Evolutionary conservation across 2,888 invertebrate species (phyloP).

Genomic region (Limnephilus marmoratus): DNA sequence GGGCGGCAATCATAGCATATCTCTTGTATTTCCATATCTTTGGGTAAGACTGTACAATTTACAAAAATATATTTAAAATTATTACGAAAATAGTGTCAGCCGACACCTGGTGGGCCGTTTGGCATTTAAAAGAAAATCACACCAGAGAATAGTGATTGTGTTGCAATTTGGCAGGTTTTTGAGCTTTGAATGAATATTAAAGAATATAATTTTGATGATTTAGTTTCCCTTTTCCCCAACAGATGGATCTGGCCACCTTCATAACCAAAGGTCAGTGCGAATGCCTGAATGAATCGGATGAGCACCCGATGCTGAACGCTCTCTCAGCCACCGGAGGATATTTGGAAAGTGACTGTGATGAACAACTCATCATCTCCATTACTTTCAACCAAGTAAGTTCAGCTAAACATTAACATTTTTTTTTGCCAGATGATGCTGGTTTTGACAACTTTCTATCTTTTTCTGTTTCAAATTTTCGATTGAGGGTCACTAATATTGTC

Average conservation of each 20-base stretch:
- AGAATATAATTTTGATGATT: neutral
- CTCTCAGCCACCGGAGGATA: slow-evolving; percentile 82
- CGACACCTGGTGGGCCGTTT: too few relatives aligned
- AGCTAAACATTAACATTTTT: neutral
- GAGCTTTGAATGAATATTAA: neutral
- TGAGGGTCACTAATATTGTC: too few relatives aligned
- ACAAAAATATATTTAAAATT: too few relatives aligned
- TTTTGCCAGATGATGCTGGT: too few relatives aligned
- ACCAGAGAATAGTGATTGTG: neutral
- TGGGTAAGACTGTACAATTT: too few relatives aligned
- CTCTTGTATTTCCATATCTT: too few relatives aligned
- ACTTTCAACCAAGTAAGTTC: slow-evolving; percentile 84
- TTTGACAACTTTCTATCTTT: neutral
- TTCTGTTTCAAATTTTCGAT: too few relatives aligned
- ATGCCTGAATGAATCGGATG: slow-evolving; percentile 96
- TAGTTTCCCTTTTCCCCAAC: slow-evolving; percentile 68
- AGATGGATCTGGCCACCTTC: slow-evolving; percentile 94
- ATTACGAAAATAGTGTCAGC: too few relatives aligned
- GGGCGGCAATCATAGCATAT: too few relatives aligned
- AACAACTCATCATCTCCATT: slow-evolving; percentile 92
- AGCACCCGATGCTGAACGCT: slow-evolving; percentile 88
- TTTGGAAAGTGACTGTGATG: slow-evolving; percentile 95
- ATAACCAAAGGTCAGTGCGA: slow-evolving; percentile 94
- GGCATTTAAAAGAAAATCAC: too few relatives aligned
- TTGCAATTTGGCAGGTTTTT: slow-evolving; percentile 12